Conservation (phyloP, 1,140 invertebrate species). For the Diuraphis noxia region DNA sequence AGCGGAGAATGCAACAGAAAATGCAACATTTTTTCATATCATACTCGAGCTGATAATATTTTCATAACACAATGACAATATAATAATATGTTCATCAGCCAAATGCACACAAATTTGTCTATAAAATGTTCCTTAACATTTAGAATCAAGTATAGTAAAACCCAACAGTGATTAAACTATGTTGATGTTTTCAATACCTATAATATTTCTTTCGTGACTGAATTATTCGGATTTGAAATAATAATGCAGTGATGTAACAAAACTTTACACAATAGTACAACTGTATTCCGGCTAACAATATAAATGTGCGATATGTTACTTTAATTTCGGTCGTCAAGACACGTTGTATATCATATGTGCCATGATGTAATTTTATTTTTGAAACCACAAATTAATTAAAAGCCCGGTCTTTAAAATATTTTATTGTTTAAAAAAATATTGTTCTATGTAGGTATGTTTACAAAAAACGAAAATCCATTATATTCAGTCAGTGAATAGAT, state of each 20-base stretch:
- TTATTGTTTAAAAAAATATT: background rate
- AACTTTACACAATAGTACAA: background rate
- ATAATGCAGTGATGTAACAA: background rate
- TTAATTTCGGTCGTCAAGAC: background rate
- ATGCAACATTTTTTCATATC: too few species aligned
- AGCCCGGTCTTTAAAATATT: background rate
- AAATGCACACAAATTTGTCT: too few species aligned
- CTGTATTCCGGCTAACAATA: background rate
- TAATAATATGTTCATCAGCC: too few species aligned
- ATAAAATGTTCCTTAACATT: background rate
- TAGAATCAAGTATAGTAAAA: background rate
- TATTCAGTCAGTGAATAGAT: background rate
- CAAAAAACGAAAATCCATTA: background rate
- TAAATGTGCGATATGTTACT: background rate
- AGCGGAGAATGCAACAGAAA: background rate
- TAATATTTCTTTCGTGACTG: background rate
- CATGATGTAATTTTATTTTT: background rate
- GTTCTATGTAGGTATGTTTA: background rate
- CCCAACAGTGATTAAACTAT: background rate
- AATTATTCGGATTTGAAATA: background rate
- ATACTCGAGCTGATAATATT: background rate
- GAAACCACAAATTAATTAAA: background rate
- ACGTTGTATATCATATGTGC: background rate
- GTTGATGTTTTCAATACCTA: background rate
- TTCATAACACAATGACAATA: background rate